Conservation (phyloP, 2,888 invertebrate genomes). For the Cheilosia grossa region DNA sequence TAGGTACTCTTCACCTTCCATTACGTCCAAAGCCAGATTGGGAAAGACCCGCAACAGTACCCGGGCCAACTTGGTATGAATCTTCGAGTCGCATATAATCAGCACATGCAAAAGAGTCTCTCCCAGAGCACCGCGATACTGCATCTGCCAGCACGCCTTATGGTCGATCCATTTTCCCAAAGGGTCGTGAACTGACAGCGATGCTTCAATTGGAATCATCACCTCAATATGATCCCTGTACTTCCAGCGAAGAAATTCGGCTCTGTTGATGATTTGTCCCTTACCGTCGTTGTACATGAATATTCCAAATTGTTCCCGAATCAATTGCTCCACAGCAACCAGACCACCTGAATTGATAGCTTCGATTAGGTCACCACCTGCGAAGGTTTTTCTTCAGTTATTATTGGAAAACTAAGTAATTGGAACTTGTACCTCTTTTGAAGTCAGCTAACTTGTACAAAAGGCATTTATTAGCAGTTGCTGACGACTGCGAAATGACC, state of each 20-base stretch:
- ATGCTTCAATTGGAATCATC: slow-evolving; percentile 94
- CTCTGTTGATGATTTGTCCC: slow-evolving; percentile 92
- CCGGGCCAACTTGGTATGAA: slow-evolving; percentile 89
- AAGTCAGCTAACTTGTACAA: slow-evolving; percentile 95
- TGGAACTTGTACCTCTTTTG: slow-evolving; percentile 87
- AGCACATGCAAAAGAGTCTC: slow-evolving; percentile 97
- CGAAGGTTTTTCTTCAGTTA: not conserved
- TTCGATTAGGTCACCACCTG: slow-evolving; percentile 93
- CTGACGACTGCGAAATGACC: slow-evolving; percentile 92
- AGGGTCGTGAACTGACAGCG: slow-evolving; percentile 92
- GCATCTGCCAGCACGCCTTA: slow-evolving; percentile 99
- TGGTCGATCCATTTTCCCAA: slow-evolving; percentile 95
- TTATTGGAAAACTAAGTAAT: not conserved
- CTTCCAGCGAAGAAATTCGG: slow-evolving; percentile 95
- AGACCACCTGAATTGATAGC: slow-evolving; percentile 94
- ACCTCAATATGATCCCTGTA: slow-evolving; percentile 93
- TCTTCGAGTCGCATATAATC: slow-evolving; percentile 96
- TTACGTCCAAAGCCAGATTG: slow-evolving; percentile 94
- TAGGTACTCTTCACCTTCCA: slow-evolving; percentile 98
- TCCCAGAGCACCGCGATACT: slow-evolving; percentile 96
- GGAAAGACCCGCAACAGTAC: slow-evolving; percentile 96
- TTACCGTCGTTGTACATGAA: slow-evolving; percentile 94
- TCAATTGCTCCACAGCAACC: slow-evolving; percentile 91
- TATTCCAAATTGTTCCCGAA: slow-evolving; percentile 93
- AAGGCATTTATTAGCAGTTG: slow-evolving; percentile 93